Conservation (phyloP, 2,888 invertebrate species). For the Julus scandinavius region DNA sequence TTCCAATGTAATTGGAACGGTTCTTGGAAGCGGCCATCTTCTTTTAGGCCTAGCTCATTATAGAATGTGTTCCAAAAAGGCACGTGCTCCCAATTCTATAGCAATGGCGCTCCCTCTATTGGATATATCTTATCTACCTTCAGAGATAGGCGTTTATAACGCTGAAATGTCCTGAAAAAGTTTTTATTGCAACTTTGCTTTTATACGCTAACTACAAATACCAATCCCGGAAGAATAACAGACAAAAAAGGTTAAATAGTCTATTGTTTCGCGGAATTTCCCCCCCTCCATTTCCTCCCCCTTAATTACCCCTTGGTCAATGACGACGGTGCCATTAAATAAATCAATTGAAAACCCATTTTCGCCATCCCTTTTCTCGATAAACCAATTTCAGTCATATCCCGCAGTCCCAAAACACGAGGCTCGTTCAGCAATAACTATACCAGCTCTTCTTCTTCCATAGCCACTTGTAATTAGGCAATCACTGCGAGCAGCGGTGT, state of each 20-base stretch:
- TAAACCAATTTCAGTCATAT: background rate
- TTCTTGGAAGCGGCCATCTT: no score
- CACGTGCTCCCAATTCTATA: no score
- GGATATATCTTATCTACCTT: no score
- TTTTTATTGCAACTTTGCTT: background rate
- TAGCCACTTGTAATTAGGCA: background rate
- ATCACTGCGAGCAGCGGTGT: background rate
- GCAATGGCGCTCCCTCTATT: no score
- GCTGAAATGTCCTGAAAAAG: no score
- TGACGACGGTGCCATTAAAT: background rate
- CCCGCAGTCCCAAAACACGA: background rate
- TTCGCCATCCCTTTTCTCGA: background rate
- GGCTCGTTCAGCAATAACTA: background rate
- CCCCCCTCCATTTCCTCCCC: background rate
- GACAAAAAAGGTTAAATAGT: background rate
- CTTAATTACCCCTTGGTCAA: conserved; percentile 33
- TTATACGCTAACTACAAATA: background rate
- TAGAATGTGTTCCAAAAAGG: no score
- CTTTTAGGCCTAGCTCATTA: no score
- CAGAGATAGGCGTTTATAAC: no score
- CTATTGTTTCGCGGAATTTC: background rate
- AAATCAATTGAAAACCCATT: conserved; percentile 26
- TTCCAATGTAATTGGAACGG: no score
- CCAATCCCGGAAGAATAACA: background rate
- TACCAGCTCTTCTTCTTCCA: background rate